Conservation (phyloP, 2,888 invertebrate genomes). For the Crioceris asparagi region DNA sequence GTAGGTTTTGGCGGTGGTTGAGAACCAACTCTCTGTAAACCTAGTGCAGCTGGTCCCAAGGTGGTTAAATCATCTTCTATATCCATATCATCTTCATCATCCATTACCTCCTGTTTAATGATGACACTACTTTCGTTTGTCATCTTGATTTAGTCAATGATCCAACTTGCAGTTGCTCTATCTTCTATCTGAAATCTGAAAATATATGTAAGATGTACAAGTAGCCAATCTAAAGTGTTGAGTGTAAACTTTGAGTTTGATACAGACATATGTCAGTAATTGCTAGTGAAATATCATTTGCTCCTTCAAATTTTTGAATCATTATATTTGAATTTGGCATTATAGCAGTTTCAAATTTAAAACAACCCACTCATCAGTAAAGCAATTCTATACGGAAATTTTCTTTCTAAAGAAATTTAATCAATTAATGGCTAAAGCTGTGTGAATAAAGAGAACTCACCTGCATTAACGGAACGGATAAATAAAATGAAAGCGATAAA, state of each 20-base stretch:
- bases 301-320: constrained; percentile 16
- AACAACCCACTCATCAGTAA: constrained; percentile 23
- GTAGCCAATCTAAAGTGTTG: neutral
- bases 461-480: too few relatives aligned
- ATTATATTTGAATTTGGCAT: constrained; percentile 34
- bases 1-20: constrained; percentile 61
- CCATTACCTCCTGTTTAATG: constrained; percentile 45
- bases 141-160: neutral
- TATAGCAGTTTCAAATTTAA: constrained; percentile 37
- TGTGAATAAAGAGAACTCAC: too few relatives aligned
- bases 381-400: too few relatives aligned
- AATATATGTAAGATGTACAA: neutral
- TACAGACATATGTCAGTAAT: neutral
- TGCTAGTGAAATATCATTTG: constrained; percentile 1
- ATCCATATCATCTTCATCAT: constrained; percentile 40
- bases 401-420: too few relatives aligned
- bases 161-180: neutral
- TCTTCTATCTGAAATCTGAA: too few relatives aligned
- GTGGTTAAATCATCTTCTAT: constrained; percentile 55
- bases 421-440: too few relatives aligned
- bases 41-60: constrained; percentile 69
- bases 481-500: too few relatives aligned
- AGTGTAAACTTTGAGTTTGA: too few relatives aligned
- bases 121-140: too few relatives aligned
- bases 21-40: constrained; percentile 71